Evolutionary conservation across 2,888 invertebrate genomes (phyloP), one percentile per base, ranked within the genome.

Genomic region (Cinara cedri): DNA sequence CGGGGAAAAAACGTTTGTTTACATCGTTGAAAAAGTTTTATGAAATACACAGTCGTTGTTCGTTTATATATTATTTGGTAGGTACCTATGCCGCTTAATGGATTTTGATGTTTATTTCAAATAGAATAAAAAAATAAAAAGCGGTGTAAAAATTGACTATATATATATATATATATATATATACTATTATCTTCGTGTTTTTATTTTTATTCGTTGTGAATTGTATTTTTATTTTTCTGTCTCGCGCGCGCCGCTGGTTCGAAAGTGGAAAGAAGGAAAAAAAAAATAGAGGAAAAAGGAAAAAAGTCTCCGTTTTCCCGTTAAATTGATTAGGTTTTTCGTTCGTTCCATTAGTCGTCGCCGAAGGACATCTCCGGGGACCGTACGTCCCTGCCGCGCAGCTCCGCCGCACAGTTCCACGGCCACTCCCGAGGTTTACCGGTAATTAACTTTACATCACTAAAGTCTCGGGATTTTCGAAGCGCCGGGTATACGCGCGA

Each of bases 271-370:
- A 3, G 3, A 55, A 8, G 21, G 3, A 55, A 10, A 13, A 21
- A 10, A 21, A 21, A 21, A 55, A 57, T 63, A 57, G 70, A 66
- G 62, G 14, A 66, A 54, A 70, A 70, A 19, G 72, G 72, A 49
- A 81, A 65, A 76, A 70, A 60, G 42, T 57, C 66, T 81, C 72
- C 62, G 60, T 81, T 81, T 81, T 72, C 71, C 76, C 66, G 81
- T 81, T 81, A 70, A 81, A 81, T 82, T 81, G 75, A 81, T 81
- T 81, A 81, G 81, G 68, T 72, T 81, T 81, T 71, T 51, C 60
- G 78, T 70, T 78, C 74, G 78, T 70, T 70, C 78, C 68, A 70
- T 78, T 78, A 78, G 68, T 78, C 42, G 65, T 78, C 68, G 78
- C 68, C 78, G 68, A 60, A 49, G 78, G 68, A 57, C 78, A 70